A percentile compares a stretch with the other conserved stretches of the same genome.
phyloP scores from a whole-genome alignment of 1,140 invertebrate species.

The Acromyrmex charruanus region DNA sequence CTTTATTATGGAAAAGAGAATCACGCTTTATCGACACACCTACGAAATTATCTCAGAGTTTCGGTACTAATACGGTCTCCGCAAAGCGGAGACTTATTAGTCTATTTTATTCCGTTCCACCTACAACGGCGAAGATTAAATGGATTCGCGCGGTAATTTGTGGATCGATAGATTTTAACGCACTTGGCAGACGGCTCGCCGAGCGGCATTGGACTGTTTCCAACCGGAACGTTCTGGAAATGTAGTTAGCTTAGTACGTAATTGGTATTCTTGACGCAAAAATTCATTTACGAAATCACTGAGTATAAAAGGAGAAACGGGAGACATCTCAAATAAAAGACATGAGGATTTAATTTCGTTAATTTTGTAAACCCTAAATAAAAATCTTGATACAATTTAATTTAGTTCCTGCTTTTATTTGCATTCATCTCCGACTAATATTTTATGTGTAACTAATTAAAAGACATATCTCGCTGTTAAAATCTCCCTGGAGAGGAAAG shows the following conservation, averaged over 20 bases:
- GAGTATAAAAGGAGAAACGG: constrained; percentile 41
- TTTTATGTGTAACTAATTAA: constrained; percentile 51
- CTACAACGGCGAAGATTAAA: constrained; percentile 68
- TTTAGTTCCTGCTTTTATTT: constrained; percentile 6
- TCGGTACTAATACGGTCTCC: constrained; percentile 45
- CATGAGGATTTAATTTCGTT: constrained; percentile 39
- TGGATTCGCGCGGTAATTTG: constrained; percentile 72
- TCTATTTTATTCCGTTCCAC: constrained; percentile 64
- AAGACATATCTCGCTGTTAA: constrained; percentile 13
- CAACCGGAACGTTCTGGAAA: constrained; percentile 63
- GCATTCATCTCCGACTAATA: neutral
- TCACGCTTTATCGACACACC: neutral
- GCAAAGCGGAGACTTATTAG: constrained; percentile 56
- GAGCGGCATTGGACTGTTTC: constrained; percentile 71
- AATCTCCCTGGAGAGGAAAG: neutral
- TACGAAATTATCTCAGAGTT: constrained; percentile 41
- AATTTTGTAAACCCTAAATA: constrained; percentile 3
- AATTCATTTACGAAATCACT: constrained; percentile 72
- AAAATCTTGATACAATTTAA: constrained; percentile 52
- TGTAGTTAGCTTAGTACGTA: constrained; percentile 64
- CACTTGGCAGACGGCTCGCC: constrained; percentile 71
- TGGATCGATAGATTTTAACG: constrained; percentile 76
- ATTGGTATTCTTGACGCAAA: constrained; percentile 74
- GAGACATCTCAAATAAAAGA: constrained; percentile 70
- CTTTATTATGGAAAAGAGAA: neutral